Evolutionary conservation across 2,113 vertebrate species (phyloP).

Genomic region (Xenopus borealis): DNA sequence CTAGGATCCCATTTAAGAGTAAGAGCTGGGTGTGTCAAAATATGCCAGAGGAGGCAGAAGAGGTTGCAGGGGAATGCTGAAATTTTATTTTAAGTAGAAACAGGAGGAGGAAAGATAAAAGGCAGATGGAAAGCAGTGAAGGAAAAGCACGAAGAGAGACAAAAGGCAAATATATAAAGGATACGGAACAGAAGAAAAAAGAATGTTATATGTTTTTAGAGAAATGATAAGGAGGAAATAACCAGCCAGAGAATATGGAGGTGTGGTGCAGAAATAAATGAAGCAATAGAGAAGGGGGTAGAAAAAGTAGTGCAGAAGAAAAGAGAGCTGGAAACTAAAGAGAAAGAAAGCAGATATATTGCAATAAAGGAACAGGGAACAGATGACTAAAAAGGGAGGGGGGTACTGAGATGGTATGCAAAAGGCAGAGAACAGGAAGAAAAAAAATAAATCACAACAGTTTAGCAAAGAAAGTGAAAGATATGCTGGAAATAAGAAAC

Average conservation of each 20-base stretch:
- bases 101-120: conserved; percentile 12
- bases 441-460: conserved; percentile 3
- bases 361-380: not conserved
- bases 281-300: not conserved
- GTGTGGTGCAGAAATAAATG: not conserved
- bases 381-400: not conserved
- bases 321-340: no score
- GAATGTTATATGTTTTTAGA: not conserved
- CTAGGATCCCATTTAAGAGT: not conserved
- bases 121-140: not conserved
- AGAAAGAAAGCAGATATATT: not conserved
- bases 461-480: not conserved
- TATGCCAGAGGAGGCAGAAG: conserved; percentile 16
- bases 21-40: not conserved
- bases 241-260: not conserved
- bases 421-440: not conserved
- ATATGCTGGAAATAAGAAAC: not conserved
- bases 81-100: not conserved
- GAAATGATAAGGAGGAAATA: not conserved
- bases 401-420: not conserved
- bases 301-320: not conserved
- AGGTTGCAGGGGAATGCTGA: not conserved
- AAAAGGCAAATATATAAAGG: not conserved
- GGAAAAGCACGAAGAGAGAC: not conserved
- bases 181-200: not conserved